Base-by-base conservation (phyloP, 2,113 vertebrate genomes). In the Narcine bancroftii region DNA sequence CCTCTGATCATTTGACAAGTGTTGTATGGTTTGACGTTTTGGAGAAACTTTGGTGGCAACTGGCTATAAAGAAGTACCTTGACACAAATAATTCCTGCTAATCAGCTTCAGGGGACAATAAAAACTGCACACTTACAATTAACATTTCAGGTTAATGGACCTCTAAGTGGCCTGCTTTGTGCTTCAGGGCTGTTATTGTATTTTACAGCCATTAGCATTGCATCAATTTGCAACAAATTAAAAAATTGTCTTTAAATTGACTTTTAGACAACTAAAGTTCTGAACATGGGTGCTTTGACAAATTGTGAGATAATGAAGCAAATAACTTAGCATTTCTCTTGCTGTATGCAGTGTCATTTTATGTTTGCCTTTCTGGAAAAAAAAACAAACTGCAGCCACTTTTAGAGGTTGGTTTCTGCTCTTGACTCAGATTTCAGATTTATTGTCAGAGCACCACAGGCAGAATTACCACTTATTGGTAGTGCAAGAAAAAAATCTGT, bases 101-200 rank as follows among this genome's bases (percentile, higher is more conserved):
- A 81, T 53, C 77, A 50, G 77, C 47, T 50, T 81, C 24, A 29
- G 77, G 4, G 76, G 42, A 11, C 77, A 29, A 45, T 77, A 50
- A 81, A 50, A 81, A 50, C 33, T 81, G 77, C 77, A 29, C 13
- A 50, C 26, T 29, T 10, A 81, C 47, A 81, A 81, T 81, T 81
- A 81, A 50, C 77, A 81, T 81, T 33, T 47, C 11, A 81, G 77
- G 77, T 81, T 81, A 81, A 81, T 81, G 77, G 77, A 81, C 45
- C 77, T 50, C 45, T 81, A 81, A 81, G 24, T 81, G 77, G 24
- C 77, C 47, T 50, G 47, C 77, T 81, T 81, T 50, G 77, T 50
- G 47, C 45, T 19, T 50, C 9, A 81, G 45, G 77, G 45, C 45
- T 53, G 33, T 53, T 81, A 53, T 53, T 81, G 77, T 50, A 47